Evolutionary conservation across 2,888 invertebrate genomes (phyloP), one percentile per base, ranked within the genome.

Genomic region (Ormyrus pomaceus): DNA sequence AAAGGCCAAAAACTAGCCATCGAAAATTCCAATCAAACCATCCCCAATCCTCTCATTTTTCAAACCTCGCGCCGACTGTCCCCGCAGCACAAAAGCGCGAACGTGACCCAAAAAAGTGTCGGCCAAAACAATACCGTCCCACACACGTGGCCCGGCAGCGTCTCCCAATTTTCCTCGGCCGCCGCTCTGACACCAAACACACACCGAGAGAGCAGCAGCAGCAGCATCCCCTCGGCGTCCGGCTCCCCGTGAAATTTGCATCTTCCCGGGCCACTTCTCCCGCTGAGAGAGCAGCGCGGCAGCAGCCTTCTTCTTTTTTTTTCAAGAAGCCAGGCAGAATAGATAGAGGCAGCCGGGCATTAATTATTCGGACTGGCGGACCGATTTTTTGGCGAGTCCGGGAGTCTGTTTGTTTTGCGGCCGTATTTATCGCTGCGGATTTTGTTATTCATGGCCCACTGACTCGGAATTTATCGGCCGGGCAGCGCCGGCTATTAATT

Each of bases 171-270:
- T 34, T 34, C 34, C 34, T 34, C 34, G 34, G 34, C 34, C 34
- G 34, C 34, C 34, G 34, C 34, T 4, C 34, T 4, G 34, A 34
- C 34, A 2, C 34, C 34, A 34, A 34, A 34, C 34, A 34, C 34
- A 34, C 34, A 34, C 34, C 34, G 34, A 34, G 34, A 34, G 34
- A 34, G 34, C 34, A 34, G 34, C 3, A 34, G 34, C 34, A 34
- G 3, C 34, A 34, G 34, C 34, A 34, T 34, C 34, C 34, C 34
- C 34, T 34, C 34, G 19, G 19, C 2, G 34, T 34, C 34, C 69
- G 65, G 64, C 9, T 34, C 56, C 66, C 71, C 76, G 71, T 80
- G 76, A 76, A 76, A 80, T 80, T 80, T 80, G 76, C 80, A 80
- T 80, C 71, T 66, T 58, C 13, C 64, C 7, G 56, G 70, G 48